Evolutionary conservation across 1,140 invertebrate genomes (phyloP).

Genomic region (Cephus cinctus): DNA sequence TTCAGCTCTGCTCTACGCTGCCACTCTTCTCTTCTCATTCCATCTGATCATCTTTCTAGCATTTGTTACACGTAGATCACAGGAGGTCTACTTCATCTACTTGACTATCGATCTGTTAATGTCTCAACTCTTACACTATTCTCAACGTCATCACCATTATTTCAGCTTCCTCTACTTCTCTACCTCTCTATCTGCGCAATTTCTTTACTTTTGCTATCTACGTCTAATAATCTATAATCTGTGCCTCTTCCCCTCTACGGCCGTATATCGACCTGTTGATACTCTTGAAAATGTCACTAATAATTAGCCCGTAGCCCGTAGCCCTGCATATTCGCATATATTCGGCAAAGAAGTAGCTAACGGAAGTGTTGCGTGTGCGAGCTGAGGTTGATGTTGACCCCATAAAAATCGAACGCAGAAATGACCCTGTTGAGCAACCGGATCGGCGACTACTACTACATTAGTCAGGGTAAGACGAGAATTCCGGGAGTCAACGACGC

Average conservation of each 20-base stretch:
- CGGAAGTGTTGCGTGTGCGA: too few relatives aligned
- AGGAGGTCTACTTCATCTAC: too few relatives aligned
- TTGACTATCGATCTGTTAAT: too few relatives aligned
- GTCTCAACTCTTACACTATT: not conserved
- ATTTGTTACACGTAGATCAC: too few relatives aligned
- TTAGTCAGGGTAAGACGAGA: constrained; percentile 88
- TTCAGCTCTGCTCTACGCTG: not conserved
- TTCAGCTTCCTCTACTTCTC: constrained; percentile 10
- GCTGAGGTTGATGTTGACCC: too few relatives aligned
- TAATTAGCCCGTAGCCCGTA: too few relatives aligned
- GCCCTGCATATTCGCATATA: too few relatives aligned
- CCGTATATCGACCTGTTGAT: too few relatives aligned
- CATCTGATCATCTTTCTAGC: not conserved
- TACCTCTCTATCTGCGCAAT: not conserved
- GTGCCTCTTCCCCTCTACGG: too few relatives aligned
- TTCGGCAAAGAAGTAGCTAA: too few relatives aligned
- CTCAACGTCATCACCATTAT: constrained; percentile 33
- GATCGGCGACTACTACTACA: constrained; percentile 82
- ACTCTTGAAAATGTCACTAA: too few relatives aligned
- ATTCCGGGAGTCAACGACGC: constrained; percentile 93
- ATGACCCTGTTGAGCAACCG: constrained; percentile 80
- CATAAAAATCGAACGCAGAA: constrained; percentile 64
- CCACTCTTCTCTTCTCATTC: not conserved
- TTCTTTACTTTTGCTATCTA: not conserved
- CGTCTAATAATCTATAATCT: too few relatives aligned